Evolutionary conservation across 2,113 vertebrate genomes (phyloP).

Genomic region (Opisthocomus hoazin): DNA sequence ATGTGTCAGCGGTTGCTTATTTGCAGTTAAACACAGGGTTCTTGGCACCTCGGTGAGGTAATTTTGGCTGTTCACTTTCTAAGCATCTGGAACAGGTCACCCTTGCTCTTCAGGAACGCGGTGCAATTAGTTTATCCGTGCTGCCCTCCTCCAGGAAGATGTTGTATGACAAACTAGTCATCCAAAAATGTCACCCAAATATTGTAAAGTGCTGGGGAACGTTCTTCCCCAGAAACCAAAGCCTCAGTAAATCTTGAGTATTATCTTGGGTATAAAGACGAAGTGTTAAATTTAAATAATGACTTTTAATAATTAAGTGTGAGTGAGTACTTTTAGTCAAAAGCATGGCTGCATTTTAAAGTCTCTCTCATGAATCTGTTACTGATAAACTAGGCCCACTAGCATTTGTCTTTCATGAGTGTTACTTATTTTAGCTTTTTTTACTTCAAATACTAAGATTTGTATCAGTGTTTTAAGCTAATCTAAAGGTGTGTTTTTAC

Average conservation of each 20-base stretch:
- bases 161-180: not conserved
- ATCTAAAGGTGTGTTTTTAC: slow-evolving; percentile 3
- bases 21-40: not conserved
- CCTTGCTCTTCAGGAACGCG: not conserved
- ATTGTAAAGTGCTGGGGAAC: rapidly evolving
- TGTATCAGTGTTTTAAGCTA: not conserved
- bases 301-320: not conserved
- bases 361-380: not conserved
- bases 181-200: not conserved
- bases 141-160: not conserved
- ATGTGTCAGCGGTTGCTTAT: not conserved
- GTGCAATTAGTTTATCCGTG: not conserved
- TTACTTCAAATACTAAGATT: not conserved
- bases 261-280: not conserved
- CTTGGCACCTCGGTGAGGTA: not conserved
- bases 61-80: not conserved
- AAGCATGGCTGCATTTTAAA: not conserved
- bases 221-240: not conserved
- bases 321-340: not conserved
- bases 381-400: not conserved
- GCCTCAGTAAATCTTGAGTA: not conserved
- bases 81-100: not conserved
- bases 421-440: not conserved
- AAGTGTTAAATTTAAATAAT: not conserved
- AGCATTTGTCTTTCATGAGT: not conserved